A percentile compares a stretch with the other conserved stretches of the same genome.
Evolutionary conservation across 2,888 invertebrate species (phyloP).

Genomic region (Sinohyriopsis cumingii): DNA sequence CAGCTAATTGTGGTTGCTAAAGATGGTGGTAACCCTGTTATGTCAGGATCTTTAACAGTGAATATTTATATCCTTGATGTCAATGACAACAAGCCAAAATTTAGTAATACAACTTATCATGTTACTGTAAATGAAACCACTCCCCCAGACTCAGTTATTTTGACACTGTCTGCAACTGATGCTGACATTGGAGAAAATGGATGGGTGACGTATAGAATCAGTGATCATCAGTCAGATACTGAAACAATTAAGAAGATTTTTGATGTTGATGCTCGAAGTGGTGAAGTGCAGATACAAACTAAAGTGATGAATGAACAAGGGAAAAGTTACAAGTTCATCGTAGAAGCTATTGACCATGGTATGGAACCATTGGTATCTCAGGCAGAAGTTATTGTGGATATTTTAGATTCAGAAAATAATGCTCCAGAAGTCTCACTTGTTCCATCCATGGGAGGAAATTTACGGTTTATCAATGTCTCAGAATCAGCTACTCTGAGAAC

Average conservation of each 20-base stretch:
- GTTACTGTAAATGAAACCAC: conserved; percentile 31
- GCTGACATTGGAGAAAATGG: conserved; percentile 86
- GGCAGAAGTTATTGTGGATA: conserved; percentile 35
- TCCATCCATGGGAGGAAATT: conserved; percentile 29
- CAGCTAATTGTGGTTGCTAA: conserved; percentile 26
- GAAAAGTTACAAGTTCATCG: conserved; percentile 35
- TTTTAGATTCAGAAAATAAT: conserved; percentile 45
- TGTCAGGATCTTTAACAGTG: conserved; percentile 22
- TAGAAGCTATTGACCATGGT: conserved; percentile 43
- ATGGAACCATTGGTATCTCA: conserved; percentile 35
- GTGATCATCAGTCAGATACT: conserved; percentile 18
- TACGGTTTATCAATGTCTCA: conserved; percentile 39
- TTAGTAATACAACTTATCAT: conserved; percentile 21
- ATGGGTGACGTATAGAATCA: conserved; percentile 24
- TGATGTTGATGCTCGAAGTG: conserved; percentile 18
- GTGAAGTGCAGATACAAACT: conserved; percentile 19
- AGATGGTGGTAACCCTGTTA: conserved; percentile 35
- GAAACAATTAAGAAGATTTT: conserved; percentile 19
- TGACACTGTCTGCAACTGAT: conserved; percentile 83
- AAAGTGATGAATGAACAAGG: conserved; percentile 21
- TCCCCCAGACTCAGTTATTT: conserved; percentile 13
- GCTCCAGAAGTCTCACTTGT: conserved; percentile 35
- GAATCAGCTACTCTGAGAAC: conserved; percentile 52
- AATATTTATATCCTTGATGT: conserved; percentile 33
- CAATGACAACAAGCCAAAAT: conserved; percentile 37